phyloP scores from a whole-genome alignment of 2,797 vertebrate species.

The Argentina silus region DNA sequence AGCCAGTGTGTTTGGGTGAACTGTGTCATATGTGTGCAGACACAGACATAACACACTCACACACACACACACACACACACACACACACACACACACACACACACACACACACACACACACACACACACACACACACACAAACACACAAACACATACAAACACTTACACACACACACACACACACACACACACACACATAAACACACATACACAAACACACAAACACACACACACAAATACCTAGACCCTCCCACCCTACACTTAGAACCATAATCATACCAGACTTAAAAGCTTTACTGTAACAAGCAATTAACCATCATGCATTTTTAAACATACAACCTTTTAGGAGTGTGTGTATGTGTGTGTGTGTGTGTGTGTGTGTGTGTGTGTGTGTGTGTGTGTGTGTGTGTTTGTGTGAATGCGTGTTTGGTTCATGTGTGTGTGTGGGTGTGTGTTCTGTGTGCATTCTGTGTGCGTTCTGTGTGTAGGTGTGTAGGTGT shows the following conservation, averaged over 20 bases:
- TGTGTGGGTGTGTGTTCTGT: not conserved
- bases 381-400: constrained; percentile 3
- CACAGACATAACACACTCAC: not conserved
- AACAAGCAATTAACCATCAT: constrained; percentile 48
- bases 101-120: not conserved
- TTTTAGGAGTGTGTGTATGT: constrained; percentile 20
- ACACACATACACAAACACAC: constrained; percentile 15
- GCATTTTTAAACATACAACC: constrained; percentile 35
- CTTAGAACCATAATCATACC: constrained; percentile 30
- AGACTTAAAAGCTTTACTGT: constrained; percentile 37
- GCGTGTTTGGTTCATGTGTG: not conserved
- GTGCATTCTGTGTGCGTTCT: constrained; percentile 14
- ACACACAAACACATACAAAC: not conserved
- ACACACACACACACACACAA: not conserved
- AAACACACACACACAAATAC: constrained; percentile 26
- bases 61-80: not conserved
- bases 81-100: not conserved
- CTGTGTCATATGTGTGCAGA: not conserved
- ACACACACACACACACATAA: not conserved
- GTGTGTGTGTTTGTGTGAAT: not conserved
- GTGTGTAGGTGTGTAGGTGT: not conserved
- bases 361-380: constrained; percentile 8
- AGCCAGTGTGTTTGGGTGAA: constrained; percentile 1
- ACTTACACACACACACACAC: not conserved
- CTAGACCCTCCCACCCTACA: constrained; percentile 28